These are phyloP conservation scores for Chaetogeoica ovagalla DNA, from an alignment of 2,888 invertebrate genomes.

Conservation along the genomic window DNA sequence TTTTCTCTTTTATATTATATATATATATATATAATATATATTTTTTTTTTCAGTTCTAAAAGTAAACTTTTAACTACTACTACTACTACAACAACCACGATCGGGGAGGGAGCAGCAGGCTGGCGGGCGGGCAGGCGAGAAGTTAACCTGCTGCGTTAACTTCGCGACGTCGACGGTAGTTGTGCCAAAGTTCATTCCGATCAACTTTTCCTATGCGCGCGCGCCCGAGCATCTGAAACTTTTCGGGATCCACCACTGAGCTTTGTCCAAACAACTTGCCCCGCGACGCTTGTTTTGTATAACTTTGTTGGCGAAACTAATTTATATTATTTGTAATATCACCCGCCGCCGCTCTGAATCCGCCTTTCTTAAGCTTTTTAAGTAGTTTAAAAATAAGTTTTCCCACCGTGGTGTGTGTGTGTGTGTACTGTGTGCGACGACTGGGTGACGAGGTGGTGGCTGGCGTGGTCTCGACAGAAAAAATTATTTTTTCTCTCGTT, in stretches of 20 bases:
- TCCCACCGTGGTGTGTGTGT: not conserved
- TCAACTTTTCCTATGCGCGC: constrained; percentile 52
- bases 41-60: constrained; percentile 41
- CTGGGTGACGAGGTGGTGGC: no score
- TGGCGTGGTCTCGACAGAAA: no score
- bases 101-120: not conserved
- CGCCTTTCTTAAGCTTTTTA: constrained; percentile 51
- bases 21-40: not conserved
- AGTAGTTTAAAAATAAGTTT: constrained; percentile 53
- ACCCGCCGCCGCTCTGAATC: constrained; percentile 19
- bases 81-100: no score
- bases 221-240: constrained; percentile 41
- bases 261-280: constrained; percentile 51
- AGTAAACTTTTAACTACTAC: constrained; percentile 46
- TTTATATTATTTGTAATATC: constrained; percentile 53
- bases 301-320: constrained; percentile 53
- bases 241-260: constrained; percentile 44
- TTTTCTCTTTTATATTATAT: not conserved
- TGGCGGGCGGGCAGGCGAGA: constrained; percentile 5
- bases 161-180: constrained; percentile 47
- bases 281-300: constrained; percentile 51
- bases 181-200: constrained; percentile 56
- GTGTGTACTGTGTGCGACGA: no score
- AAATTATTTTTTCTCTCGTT: no score
- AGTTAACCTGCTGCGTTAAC: constrained; percentile 50